Conservation (phyloP, 2,888 invertebrate genomes). For the Drosophila pseudotalamancana region DNA sequence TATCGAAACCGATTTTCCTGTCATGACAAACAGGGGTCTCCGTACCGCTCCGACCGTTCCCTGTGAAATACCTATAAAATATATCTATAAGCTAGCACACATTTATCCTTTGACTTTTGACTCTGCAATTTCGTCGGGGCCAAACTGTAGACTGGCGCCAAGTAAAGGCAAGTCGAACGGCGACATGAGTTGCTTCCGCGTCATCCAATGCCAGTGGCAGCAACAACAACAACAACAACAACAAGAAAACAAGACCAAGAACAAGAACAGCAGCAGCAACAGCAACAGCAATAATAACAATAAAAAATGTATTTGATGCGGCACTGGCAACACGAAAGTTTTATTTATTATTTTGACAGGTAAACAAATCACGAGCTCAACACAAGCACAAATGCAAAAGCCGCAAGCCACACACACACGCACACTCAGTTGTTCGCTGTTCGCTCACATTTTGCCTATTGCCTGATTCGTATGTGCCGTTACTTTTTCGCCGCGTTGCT, state of each 20-base stretch:
- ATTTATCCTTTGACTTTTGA: slow-evolving; percentile 58
- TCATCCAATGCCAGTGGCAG: slow-evolving; percentile 67
- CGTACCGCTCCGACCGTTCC: not conserved
- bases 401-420: slow-evolving; percentile 31
- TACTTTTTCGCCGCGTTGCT: slow-evolving; percentile 39
- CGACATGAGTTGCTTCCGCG: slow-evolving; percentile 46
- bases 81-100: slow-evolving; percentile 4
- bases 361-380: slow-evolving; percentile 73
- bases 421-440: slow-evolving; percentile 7
- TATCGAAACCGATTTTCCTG: slow-evolving; percentile 42
- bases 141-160: slow-evolving; percentile 34
- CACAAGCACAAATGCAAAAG: slow-evolving; percentile 35
- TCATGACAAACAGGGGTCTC: slow-evolving; percentile 26
- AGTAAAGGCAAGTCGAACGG: slow-evolving; percentile 38
- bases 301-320: slow-evolving; percentile 70
- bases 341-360: slow-evolving; percentile 81
- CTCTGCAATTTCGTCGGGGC: slow-evolving; percentile 55
- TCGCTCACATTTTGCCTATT: slow-evolving; percentile 56
- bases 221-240: slow-evolving; percentile 42
- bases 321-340: slow-evolving; percentile 74
- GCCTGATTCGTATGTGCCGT: slow-evolving; percentile 18
- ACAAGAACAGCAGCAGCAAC: slow-evolving; percentile 46
- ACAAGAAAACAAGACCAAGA: slow-evolving; percentile 36
- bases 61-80: not conserved
- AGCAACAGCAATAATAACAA: slow-evolving; percentile 34